phyloP scores from a whole-genome alignment of 2,797 vertebrate genomes.

The Tauraco hartlaubi region DNA sequence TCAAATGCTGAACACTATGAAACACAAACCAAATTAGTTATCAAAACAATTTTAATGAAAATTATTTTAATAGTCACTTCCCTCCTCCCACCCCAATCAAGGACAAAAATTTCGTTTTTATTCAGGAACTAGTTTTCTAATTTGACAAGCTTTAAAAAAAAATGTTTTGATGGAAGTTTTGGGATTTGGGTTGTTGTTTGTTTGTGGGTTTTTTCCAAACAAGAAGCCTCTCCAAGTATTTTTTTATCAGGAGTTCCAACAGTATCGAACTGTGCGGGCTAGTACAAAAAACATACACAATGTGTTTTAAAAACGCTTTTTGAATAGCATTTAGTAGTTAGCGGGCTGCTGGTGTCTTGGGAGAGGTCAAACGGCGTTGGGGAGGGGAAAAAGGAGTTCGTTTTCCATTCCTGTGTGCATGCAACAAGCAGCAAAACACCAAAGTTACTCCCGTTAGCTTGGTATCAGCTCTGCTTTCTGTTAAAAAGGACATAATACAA shows the following conservation, averaged over 20 bases:
- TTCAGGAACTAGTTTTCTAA: conserved; percentile 16
- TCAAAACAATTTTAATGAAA: conserved; percentile 76
- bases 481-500: conserved; percentile 86
- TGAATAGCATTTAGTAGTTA: conserved; percentile 86
- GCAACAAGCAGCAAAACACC: conserved; percentile 94
- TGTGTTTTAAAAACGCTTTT: conserved; percentile 75
- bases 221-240: conserved; percentile 73
- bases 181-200: neutral
- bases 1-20: conserved; percentile 67
- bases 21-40: conserved; percentile 71
- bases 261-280: conserved; percentile 70
- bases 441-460: conserved; percentile 90
- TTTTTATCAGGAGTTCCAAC: conserved; percentile 65
- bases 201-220: neutral
- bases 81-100: conserved; percentile 70
- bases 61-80: conserved; percentile 28
- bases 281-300: conserved; percentile 66
- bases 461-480: conserved; percentile 89
- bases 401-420: conserved; percentile 94
- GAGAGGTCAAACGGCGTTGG: conserved; percentile 88
- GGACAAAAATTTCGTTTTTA: conserved; percentile 61
- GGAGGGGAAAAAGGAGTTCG: conserved; percentile 87
- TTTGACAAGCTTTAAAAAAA: conserved; percentile 58
- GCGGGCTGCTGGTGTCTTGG: conserved; percentile 89
- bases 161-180: conserved; percentile 32